phyloP scores from a whole-genome alignment of 2,113 vertebrate genomes.

The Aptenodytes patagonicus region DNA sequence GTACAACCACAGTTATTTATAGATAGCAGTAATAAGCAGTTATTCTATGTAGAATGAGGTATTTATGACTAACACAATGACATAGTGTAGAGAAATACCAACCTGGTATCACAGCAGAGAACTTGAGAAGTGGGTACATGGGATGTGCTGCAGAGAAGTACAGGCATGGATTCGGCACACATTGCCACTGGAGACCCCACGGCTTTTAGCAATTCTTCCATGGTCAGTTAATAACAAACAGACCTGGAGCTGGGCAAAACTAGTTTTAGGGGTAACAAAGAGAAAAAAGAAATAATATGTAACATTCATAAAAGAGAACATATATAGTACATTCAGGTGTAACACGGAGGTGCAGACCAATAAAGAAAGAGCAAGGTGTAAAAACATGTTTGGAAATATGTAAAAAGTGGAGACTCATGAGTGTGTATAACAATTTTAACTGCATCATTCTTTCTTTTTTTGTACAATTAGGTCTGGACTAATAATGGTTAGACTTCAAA shows the following conservation, averaged over 20 bases:
- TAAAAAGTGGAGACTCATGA: background rate
- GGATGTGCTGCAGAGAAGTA: background rate
- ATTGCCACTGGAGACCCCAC: fast-evolving
- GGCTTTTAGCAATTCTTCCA: background rate
- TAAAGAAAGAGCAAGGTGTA: background rate
- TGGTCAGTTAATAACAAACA: background rate
- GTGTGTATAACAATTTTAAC: background rate
- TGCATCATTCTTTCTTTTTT: background rate
- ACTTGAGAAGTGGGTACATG: background rate
- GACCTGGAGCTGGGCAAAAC: background rate
- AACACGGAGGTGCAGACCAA: fast-evolving
- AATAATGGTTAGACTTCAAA: background rate
- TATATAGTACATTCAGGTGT: too few species aligned
- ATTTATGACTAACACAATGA: background rate
- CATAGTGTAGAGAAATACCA: background rate
- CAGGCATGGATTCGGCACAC: fast-evolving
- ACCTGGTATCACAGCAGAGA: background rate
- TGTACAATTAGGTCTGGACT: background rate
- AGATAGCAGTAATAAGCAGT: background rate
- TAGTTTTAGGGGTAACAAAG: background rate
- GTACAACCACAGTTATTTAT: background rate
- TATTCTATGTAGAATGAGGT: background rate
- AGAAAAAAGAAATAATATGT: background rate
- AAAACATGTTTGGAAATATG: fast-evolving
- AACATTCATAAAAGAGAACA: background rate